A percentile compares a stretch with the other conserved stretches of the same genome.
Conservation (phyloP, 2,888 invertebrate species). For the Loripinus fragilis region DNA sequence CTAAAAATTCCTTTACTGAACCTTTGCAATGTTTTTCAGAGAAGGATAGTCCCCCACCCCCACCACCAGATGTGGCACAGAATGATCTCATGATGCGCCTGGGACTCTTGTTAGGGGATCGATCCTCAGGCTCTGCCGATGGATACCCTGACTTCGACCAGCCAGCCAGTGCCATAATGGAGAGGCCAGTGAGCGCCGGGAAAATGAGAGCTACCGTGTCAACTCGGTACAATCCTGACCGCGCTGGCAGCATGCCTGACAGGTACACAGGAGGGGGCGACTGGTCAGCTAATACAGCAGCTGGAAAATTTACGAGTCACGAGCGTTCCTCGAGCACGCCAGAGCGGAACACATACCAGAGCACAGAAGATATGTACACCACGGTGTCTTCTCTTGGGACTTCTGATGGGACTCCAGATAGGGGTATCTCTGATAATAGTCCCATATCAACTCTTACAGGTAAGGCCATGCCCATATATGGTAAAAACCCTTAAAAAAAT, state of each 20-base stretch:
- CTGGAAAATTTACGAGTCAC: slow-evolving; percentile 35
- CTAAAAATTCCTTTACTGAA: too few species aligned
- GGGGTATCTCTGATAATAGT: slow-evolving; percentile 91
- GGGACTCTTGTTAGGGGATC: slow-evolving; percentile 91
- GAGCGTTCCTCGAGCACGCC: slow-evolving; percentile 30
- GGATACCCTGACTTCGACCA: slow-evolving; percentile 2
- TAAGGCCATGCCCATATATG: too few species aligned
- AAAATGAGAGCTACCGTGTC: neutral
- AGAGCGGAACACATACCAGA: slow-evolving; percentile 31
- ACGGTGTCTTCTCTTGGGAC: slow-evolving; percentile 86
- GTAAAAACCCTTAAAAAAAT: too few species aligned
- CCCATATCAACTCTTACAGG: slow-evolving; percentile 95
- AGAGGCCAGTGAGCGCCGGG: neutral
- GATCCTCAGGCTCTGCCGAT: slow-evolving; percentile 81
- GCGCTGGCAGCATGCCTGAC: slow-evolving; percentile 35
- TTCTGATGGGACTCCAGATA: slow-evolving; percentile 85
- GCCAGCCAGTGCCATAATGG: slow-evolving; percentile 24
- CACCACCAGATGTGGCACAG: slow-evolving; percentile 85
- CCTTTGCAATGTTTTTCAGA: slow-evolving; percentile 48
- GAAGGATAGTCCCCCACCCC: slow-evolving; percentile 78
- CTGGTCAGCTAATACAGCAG: neutral
- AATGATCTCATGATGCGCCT: slow-evolving; percentile 93
- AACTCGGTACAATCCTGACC: slow-evolving; percentile 6
- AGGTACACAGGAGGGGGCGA: slow-evolving; percentile 19
- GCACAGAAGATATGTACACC: slow-evolving; percentile 82